Evolutionary conservation across 2,113 vertebrate species (phyloP), one percentile per base, ranked within the genome.

Genomic region (Anolis carolinensis): DNA sequence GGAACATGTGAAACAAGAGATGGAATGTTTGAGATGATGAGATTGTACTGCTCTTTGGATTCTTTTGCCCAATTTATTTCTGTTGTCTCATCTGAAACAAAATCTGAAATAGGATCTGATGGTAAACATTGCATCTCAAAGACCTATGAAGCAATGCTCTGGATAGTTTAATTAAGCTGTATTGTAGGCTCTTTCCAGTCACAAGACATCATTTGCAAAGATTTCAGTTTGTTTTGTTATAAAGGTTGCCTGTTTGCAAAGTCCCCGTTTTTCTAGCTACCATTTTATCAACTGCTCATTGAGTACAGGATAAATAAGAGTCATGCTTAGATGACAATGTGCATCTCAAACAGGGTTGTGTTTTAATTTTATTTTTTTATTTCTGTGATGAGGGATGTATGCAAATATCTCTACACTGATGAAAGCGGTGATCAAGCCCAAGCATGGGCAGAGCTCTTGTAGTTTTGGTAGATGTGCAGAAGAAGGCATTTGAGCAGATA

Each of bases 111-210:
- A 84, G 32, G 89, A 88, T 16, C 73, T 86, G 39, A 87, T 78
- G 92, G 90, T 93, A 89, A 93, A 71, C 86, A 90, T 93, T 87
- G 83, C 82, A 92, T 85, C 86, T 94, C 83, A 92, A 91, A 93
- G 87, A 89, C 90, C 88, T 91, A 92, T 91, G 93, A 92, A 95
- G 87, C 89, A 93, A 89, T 85, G 87, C 86, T 91, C 88, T 91
- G 84, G 81, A 93, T 84, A 36, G 83, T 90, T 92, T 92, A 65
- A 32, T 80, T 86, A 52, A 74, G 36, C 30, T 65, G 25, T 92
- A 88, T 89, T 90, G 48, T 90, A 92, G 92, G 84, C 91, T 92
- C 23, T 7, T 71, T 92, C 94, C 84, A 92, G 90, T 87, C 72
- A 75, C 91, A 90, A 90, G 84, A 90, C 83, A 93, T 74, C 39